These are phyloP conservation scores for Platycnemis pennipes DNA, from an alignment of 2,888 invertebrate species.

Conservation along the genomic window DNA sequence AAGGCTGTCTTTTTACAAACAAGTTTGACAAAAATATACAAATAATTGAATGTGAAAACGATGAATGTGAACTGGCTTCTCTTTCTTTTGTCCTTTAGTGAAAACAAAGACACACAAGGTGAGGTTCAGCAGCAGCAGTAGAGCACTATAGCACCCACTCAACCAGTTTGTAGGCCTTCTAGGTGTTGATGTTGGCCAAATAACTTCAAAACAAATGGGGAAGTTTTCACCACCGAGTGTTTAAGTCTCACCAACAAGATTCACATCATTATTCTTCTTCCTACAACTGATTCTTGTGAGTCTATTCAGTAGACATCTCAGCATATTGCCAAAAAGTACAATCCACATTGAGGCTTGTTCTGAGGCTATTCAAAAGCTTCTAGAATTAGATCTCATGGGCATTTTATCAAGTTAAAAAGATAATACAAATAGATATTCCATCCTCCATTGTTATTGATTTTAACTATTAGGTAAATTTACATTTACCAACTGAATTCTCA, in stretches of 20 bases:
- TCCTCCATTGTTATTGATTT: conserved; percentile 45
- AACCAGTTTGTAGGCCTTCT: conserved; percentile 60
- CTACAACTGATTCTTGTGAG: conserved; percentile 61
- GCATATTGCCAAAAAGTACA: conserved; percentile 62
- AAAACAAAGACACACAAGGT: conserved; percentile 54
- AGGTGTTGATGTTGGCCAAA: conserved; percentile 23
- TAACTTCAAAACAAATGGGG: conserved; percentile 45
- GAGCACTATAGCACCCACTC: conserved; percentile 59
- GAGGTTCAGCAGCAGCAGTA: conserved; percentile 66
- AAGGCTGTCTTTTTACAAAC: conserved; percentile 68
- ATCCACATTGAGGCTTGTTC: conserved; percentile 60
- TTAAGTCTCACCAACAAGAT: conserved; percentile 45
- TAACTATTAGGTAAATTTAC: conserved; percentile 34
- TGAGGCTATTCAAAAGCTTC: conserved; percentile 67
- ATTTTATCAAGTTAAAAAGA: conserved; percentile 62
- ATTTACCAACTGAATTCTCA: conserved; percentile 50
- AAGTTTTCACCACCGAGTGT: conserved; percentile 14
- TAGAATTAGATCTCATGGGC: conserved; percentile 64
- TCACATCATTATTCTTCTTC: conserved; percentile 54
- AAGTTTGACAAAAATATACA: conserved; percentile 69
- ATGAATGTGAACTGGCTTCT: conserved; percentile 58
- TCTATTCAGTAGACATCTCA: conserved; percentile 54
- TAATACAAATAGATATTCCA: conserved; percentile 37
- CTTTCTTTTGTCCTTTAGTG: conserved; percentile 61
- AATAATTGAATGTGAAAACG: conserved; percentile 69